A percentile compares a stretch with the other conserved stretches of the same genome.
Evolutionary conservation across 2,797 vertebrate genomes (phyloP).

Genomic region (Sebastes steindachneri): DNA sequence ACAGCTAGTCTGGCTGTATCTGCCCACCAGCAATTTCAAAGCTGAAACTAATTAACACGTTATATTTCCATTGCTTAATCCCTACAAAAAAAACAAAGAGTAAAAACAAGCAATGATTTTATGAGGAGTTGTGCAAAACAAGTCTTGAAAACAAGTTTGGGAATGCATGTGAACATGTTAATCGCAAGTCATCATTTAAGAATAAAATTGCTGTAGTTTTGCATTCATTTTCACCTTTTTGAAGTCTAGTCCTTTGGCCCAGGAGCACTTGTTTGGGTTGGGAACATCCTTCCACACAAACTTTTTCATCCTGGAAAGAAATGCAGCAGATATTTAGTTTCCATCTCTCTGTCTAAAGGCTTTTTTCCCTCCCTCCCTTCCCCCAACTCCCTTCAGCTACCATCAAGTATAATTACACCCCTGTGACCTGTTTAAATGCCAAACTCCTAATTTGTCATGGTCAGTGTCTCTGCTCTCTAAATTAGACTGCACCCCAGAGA

Average conservation of each 20-base stretch:
- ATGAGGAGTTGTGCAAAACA: neutral
- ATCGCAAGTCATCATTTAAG: neutral
- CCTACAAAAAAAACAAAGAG: no score
- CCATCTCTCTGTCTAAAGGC: neutral
- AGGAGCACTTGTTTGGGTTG: constrained; percentile 95
- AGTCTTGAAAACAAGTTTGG: neutral
- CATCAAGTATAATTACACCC: constrained; percentile 46
- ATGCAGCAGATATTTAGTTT: constrained; percentile 9
- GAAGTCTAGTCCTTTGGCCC: constrained; percentile 94
- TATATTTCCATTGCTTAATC: neutral
- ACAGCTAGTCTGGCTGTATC: neutral
- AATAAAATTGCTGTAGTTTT: neutral
- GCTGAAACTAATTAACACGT: neutral
- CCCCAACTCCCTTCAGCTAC: neutral
- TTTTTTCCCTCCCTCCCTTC: neutral
- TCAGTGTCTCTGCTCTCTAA: constrained; percentile 1
- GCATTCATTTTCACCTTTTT: constrained; percentile 84
- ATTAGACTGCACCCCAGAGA: constrained; percentile 18
- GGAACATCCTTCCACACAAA: constrained; percentile 95
- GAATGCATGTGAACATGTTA: neutral
- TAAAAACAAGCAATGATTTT: neutral
- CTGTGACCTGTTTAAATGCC: constrained; percentile 58
- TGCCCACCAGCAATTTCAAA: neutral
- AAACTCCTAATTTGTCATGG: constrained; percentile 15
- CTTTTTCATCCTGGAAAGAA: constrained; percentile 89